Conservation (phyloP, 2,888 invertebrate species). For the Neoitamus cyanurus region DNA sequence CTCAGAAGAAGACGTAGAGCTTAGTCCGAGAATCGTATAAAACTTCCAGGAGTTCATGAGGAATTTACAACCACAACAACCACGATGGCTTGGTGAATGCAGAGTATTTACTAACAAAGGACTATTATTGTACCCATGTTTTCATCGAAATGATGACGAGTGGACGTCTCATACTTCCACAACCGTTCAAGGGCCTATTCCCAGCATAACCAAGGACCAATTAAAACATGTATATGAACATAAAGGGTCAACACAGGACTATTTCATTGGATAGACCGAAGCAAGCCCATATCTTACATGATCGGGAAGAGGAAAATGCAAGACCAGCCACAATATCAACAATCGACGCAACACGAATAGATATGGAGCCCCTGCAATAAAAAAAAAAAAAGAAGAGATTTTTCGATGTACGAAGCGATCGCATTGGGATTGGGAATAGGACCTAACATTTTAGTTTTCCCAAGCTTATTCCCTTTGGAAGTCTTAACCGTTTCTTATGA, state of each 20-base stretch:
- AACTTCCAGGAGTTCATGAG: background rate
- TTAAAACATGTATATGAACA: background rate
- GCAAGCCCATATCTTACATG: constrained; percentile 38
- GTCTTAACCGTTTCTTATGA: too few relatives aligned
- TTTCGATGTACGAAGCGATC: too few relatives aligned
- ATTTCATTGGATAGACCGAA: constrained; percentile 46
- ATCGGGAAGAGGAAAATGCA: background rate
- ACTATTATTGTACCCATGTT: background rate
- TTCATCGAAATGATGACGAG: constrained; percentile 8
- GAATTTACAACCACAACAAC: background rate
- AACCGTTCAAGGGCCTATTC: constrained; percentile 37
- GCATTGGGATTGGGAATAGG: too few relatives aligned
- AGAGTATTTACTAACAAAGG: background rate
- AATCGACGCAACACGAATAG: too few relatives aligned
- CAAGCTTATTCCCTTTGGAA: too few relatives aligned
- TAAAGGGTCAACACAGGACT: background rate
- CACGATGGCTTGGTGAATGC: background rate
- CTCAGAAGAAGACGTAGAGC: background rate
- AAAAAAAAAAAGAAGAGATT: too few relatives aligned
- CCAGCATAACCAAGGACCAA: background rate
- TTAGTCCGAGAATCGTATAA: background rate
- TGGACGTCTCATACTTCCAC: background rate
- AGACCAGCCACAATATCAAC: background rate
- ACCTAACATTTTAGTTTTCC: too few relatives aligned
- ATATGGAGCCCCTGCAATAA: too few relatives aligned